Percentiles rank a stretch among this genome's conserved stretches.
Conservation (phyloP, 2,113 vertebrate species). For the Erythrolamprus reginae region DNA sequence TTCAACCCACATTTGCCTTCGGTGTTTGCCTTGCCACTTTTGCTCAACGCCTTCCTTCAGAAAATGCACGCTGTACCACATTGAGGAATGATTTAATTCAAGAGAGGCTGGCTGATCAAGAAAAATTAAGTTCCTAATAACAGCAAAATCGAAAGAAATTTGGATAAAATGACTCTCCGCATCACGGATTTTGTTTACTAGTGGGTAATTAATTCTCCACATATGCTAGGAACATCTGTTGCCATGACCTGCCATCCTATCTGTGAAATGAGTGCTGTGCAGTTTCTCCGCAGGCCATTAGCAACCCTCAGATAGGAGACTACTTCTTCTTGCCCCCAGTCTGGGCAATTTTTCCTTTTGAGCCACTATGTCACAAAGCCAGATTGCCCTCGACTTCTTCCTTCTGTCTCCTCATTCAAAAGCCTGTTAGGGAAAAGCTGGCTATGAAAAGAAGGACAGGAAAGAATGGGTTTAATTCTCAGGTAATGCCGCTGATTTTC, state of each 20-base stretch:
- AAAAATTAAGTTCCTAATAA: conserved; percentile 94
- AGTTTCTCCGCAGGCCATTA: conserved; percentile 88
- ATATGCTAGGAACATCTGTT: conserved; percentile 99
- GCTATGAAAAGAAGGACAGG: background rate
- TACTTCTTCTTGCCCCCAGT: conserved; percentile 58
- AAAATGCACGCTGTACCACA: conserved; percentile 62
- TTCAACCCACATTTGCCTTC: conserved; percentile 46
- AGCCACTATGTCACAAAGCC: conserved; percentile 32
- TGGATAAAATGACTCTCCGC: conserved; percentile 96
- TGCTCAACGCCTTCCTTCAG: conserved; percentile 47
- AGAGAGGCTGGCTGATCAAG: conserved; percentile 85
- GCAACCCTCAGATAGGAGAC: conserved; percentile 75
- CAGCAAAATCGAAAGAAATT: conserved; percentile 90
- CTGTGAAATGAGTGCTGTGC: conserved; percentile 91
- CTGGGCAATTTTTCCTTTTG: conserved; percentile 51
- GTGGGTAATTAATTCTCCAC: conserved; percentile 99
- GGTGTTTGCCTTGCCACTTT: conserved; percentile 24
- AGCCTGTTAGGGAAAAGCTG: background rate
- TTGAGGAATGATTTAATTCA: conserved; percentile 76
- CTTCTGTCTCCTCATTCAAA: background rate
- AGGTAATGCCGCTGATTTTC: background rate
- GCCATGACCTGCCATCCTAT: conserved; percentile 92
- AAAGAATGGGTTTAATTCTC: conserved; percentile 5
- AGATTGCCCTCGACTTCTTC: conserved; percentile 16
- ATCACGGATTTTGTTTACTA: conserved; percentile 98